Evolutionary conservation across 2,797 vertebrate species (phyloP).

Genomic region (Ammospiza maritima): DNA sequence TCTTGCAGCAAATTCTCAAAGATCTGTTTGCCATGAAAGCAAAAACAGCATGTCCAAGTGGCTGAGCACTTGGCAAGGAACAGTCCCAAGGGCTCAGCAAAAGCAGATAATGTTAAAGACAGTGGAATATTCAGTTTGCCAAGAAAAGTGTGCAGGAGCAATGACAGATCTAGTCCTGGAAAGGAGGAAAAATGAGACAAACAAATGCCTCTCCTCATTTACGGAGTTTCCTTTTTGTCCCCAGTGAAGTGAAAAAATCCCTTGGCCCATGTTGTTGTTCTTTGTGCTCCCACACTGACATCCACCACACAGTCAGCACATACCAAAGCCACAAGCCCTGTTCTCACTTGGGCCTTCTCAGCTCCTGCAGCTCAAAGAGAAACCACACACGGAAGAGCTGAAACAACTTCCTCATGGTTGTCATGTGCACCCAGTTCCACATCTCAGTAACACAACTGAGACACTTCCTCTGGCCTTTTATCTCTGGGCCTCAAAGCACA

Average conservation of each 20-base stretch:
- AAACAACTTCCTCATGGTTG: background rate
- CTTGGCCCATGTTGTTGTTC: background rate
- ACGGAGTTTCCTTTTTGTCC: background rate
- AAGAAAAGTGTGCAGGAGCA: background rate
- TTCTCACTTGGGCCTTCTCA: background rate
- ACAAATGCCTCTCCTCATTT: background rate
- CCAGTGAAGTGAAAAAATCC: background rate
- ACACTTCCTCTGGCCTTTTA: background rate
- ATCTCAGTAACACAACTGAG: background rate
- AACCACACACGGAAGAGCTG: background rate
- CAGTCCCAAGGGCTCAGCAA: background rate
- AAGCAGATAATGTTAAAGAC: background rate
- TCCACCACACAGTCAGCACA: background rate
- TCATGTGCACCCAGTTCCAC: background rate
- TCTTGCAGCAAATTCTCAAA: background rate
- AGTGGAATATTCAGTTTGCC: background rate
- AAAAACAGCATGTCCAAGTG: background rate
- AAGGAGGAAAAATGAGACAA: background rate
- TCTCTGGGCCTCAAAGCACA: background rate
- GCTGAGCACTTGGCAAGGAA: background rate
- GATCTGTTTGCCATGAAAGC: background rate
- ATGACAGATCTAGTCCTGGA: background rate
- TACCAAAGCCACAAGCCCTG: background rate
- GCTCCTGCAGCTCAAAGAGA: constrained; percentile 9
- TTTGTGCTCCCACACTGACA: background rate